phyloP scores from a whole-genome alignment of 2,113 vertebrate species.

The Serilophus lunatus region DNA sequence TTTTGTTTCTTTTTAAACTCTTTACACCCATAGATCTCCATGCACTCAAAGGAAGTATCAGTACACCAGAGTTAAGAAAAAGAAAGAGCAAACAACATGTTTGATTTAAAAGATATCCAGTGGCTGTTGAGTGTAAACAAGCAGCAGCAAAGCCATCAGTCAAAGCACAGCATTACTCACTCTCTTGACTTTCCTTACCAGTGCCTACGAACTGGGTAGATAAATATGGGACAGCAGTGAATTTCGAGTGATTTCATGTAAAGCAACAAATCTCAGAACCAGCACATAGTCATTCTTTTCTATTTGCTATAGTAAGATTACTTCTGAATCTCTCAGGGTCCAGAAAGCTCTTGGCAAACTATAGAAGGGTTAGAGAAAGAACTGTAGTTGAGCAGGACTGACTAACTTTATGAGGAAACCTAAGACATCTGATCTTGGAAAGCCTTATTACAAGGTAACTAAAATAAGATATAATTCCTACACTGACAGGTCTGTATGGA shows the following conservation, averaged over 20 bases:
- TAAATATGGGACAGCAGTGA: not conserved
- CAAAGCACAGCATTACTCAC: not conserved
- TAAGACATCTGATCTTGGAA: not conserved
- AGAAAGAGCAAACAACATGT: not conserved
- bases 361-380: not conserved
- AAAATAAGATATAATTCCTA: not conserved
- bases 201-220: not conserved
- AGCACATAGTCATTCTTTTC: not conserved
- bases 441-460: not conserved
- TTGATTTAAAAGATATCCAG: not conserved
- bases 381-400: not conserved
- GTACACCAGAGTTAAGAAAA: not conserved
- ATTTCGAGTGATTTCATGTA: not conserved
- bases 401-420: not conserved
- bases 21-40: not conserved
- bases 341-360: not conserved
- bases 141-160: not conserved
- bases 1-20: not conserved
- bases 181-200: not conserved
- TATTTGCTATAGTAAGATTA: not conserved
- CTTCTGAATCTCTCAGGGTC: not conserved
- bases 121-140: not conserved
- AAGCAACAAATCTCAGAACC: not conserved
- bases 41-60: not conserved
- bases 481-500: not conserved